These are phyloP conservation scores for Hapalemur alaotrensis DNA, from an alignment of 2,797 vertebrate species.

Conservation along the genomic window DNA sequence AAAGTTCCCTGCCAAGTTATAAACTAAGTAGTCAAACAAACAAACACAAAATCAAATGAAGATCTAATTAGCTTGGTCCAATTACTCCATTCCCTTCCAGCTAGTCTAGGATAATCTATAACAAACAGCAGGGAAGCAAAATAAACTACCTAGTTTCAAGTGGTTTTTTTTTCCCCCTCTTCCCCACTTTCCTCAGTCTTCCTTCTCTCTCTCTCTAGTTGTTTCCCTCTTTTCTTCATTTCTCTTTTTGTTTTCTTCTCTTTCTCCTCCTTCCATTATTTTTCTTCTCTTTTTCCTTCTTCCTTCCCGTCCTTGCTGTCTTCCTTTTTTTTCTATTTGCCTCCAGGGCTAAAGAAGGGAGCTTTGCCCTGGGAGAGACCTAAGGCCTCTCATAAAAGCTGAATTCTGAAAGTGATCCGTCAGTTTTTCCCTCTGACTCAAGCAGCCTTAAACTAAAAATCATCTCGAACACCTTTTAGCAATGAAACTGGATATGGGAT, in stretches of 20 bases:
- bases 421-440: conserved; percentile 33
- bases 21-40: conserved; percentile 63
- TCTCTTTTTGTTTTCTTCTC: neutral
- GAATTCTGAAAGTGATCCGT: neutral
- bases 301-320: neutral
- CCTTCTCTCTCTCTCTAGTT: neutral
- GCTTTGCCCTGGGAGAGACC: neutral
- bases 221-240: neutral
- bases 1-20: conserved; percentile 53
- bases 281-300: neutral
- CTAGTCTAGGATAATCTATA: neutral
- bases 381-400: neutral
- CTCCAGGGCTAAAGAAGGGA: neutral
- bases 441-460: conserved; percentile 43
- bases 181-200: neutral
- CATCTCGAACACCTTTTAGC: neutral
- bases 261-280: neutral
- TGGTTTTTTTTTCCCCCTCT: neutral
- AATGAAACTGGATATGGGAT: neutral
- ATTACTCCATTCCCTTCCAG: neutral
- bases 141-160: conserved; percentile 34
- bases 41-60: conserved; percentile 39
- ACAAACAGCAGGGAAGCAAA: neutral
- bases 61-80: conserved; percentile 64
- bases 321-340: neutral